Percentiles rank a stretch among this genome's conserved stretches.
Conservation (phyloP, 2,888 invertebrate species). For the Dorcus hopei region DNA sequence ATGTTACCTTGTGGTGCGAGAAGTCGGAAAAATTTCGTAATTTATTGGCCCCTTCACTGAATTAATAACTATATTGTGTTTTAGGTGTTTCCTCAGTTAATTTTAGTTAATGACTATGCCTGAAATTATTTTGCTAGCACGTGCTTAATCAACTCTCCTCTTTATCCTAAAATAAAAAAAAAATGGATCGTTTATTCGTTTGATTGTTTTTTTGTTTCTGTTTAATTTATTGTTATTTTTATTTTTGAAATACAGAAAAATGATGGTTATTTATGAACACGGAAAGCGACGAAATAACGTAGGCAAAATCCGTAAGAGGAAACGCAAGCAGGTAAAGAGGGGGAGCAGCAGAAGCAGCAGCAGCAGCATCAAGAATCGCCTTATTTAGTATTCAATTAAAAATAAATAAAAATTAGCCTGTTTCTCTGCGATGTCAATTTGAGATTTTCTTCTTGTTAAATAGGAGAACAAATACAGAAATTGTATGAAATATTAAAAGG, state of each 20-base stretch:
- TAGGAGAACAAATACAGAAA: constrained; percentile 38
- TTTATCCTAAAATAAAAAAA: no score
- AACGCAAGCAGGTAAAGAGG: not conserved
- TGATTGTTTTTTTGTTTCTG: no score
- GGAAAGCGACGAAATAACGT: no score
- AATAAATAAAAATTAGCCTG: constrained; percentile 21
- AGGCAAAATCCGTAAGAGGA: no score
- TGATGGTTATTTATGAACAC: no score
- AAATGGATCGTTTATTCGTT: no score
- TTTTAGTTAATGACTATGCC: constrained; percentile 6
- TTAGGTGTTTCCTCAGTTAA: constrained; percentile 20
- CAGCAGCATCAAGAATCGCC: not conserved
- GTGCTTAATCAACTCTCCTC: no score
- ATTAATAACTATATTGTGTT: constrained; percentile 37
- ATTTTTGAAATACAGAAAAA: no score
- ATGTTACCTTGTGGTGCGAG: constrained; percentile 43
- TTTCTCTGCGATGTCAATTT: constrained; percentile 31
- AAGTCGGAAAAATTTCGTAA: constrained; percentile 40
- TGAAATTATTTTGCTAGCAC: no score
- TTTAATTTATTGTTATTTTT: no score
- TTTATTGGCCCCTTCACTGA: constrained; percentile 38
- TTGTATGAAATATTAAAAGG: constrained; percentile 42
- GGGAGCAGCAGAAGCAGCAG: not conserved
- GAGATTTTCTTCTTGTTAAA: constrained; percentile 27
- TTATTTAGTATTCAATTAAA: constrained; percentile 30